These are phyloP conservation scores for Sclerurus mexicanus DNA, from an alignment of 2,113 vertebrate genomes.

Conservation along the genomic window DNA sequence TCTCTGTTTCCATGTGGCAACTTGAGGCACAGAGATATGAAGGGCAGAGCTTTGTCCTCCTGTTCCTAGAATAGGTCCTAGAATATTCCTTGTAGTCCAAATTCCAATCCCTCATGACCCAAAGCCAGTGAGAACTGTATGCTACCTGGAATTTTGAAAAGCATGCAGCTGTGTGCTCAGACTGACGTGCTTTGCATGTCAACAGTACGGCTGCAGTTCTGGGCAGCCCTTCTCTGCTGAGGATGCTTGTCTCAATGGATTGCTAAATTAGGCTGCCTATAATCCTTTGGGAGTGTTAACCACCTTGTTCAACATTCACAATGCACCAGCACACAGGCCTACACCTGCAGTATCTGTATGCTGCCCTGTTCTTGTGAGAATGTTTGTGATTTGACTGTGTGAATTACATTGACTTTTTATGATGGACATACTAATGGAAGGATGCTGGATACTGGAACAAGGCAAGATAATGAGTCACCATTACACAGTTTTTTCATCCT, in stretches of 20 bases:
- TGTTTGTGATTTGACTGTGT: not conserved
- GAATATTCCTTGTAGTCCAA: not conserved
- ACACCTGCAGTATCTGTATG: not conserved
- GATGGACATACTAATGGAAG: not conserved
- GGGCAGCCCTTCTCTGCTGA: not conserved
- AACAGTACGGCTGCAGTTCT: not conserved
- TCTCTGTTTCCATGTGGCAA: not conserved
- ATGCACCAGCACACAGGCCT: not conserved
- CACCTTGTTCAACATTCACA: not conserved
- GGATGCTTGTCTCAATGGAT: not conserved
- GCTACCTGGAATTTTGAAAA: not conserved
- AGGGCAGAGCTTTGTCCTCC: not conserved
- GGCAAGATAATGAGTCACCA: not conserved
- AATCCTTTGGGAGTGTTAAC: not conserved
- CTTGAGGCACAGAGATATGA: not conserved
- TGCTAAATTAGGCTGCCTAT: not conserved
- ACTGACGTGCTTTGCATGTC: fast-evolving
- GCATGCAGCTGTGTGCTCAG: not conserved
- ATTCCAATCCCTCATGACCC: not conserved
- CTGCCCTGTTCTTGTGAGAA: not conserved
- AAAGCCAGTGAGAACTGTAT: not conserved
- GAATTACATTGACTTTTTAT: not conserved
- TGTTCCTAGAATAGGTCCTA: not conserved
- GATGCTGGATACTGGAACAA: not conserved
- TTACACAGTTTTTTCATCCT: not conserved